Evolutionary conservation across 2,797 vertebrate genomes (phyloP), one percentile per base, ranked within the genome.

Genomic region (Xiphophorus birchmanni): DNA sequence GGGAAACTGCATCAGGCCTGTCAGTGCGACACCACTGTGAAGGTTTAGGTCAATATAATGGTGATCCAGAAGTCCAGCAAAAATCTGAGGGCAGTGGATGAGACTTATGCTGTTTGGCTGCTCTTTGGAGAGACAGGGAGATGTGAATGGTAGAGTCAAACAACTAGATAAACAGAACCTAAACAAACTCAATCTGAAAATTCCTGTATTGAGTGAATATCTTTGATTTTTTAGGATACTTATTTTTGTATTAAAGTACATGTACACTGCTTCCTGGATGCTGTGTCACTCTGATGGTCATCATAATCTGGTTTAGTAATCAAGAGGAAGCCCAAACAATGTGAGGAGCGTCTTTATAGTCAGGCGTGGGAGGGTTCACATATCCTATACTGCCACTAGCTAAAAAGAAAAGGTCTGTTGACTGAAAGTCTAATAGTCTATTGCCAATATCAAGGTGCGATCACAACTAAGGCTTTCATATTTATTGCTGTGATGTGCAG

Each of bases 311-410:
- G 78, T 83, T 86, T 78, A 89, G 88, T 87, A 90, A 94, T 95
- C 89, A 91, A 76, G 87, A 87, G 90, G 88, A 90, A 93, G 88
- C 84, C 91, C 82, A 89, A 94, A 94, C 92, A 94, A 92, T 89
- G 89, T 67, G 44, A 75, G 84, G 45, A 81, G 77, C 76, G 78
- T 82, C 86, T 88, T 86, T 84, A 72, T 63, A 83, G 78, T 67
- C 83, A 91, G 91, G 89, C 90, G 82, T 86, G 83, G 82, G 58
- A 80, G 77, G 82, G 74, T 77, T 23, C n/a, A 75, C 29, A 69
- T 26, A 71, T 29, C 13, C 5, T 60, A 15, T 7, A 2, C 81
- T 86, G 91, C 86, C 84, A 91, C 65, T 50, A 5, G 71, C 45
- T 52, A 40, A 26, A 60, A 32, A 42, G 21, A 29, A 56, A 58